Evolutionary conservation across 92 coral and sea anemone genomes (phyloP).

Genomic region (Phenganax subtilis): DNA sequence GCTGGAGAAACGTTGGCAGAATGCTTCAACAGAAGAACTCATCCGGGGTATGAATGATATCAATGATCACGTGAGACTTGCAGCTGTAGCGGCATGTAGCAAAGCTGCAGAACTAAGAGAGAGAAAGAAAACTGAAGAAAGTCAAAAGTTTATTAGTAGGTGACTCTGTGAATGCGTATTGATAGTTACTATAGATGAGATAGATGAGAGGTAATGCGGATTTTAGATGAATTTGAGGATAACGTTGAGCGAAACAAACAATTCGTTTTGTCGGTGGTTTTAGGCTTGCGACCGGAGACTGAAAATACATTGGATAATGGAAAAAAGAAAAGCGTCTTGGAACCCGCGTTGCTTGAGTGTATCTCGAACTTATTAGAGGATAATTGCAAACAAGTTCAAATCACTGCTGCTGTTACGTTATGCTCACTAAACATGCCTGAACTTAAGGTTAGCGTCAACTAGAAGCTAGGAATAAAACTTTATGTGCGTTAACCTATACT

Average conservation of each 20-base stretch:
- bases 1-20: conserved; percentile 94
- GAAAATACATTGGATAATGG: conserved; percentile 44
- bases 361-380: conserved; percentile 68
- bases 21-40: conserved; percentile 79
- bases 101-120: conserved; percentile 87
- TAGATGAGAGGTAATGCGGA: too few relatives aligned
- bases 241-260: too few relatives aligned
- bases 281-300: conserved; percentile 50
- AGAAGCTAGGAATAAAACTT: background rate
- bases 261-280: background rate
- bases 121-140: conserved; percentile 62
- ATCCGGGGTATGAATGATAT: conserved; percentile 83
- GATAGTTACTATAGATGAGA: too few relatives aligned
- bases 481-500: background rate
- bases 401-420: conserved; percentile 84
- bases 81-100: conserved; percentile 96
- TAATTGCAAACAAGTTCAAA: conserved; percentile 72
- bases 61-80: conserved; percentile 86
- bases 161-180: background rate
- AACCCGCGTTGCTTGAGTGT: conserved; percentile 73
- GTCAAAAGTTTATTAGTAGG: conserved; percentile 42
- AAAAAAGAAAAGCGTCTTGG: conserved; percentile 59
- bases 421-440: conserved; percentile 66
- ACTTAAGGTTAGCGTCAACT: conserved; percentile 54
- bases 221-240: too few relatives aligned